Evolutionary conservation across 2,888 invertebrate genomes (phyloP), one percentile per base, ranked within the genome.

Genomic region (Epirrhoe tristata): DNA sequence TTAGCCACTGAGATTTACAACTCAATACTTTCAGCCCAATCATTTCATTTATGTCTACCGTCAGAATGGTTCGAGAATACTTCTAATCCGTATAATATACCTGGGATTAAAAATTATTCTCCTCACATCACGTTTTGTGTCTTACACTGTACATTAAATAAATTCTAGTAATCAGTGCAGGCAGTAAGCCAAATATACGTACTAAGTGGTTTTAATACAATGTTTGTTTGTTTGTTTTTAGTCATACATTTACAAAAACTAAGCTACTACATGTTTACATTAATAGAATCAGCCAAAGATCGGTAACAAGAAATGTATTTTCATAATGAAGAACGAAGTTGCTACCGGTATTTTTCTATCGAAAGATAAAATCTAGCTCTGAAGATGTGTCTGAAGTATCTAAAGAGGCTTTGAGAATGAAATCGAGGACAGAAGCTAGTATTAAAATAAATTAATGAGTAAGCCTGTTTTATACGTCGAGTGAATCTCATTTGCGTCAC

Each of bases 391-490:
- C n/a, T n/a, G n/a, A n/a, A 24, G 24, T 24, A 24, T 24, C 3
- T 24, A 2, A 3, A 6, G 36, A 5, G 48, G 10, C 14, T 48
- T 16, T 16, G 16, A 6, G 6, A 14, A 48, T 2, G 46, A 14
- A 52, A 12, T 51, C 39, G 16, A 17, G 6, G 32, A 43, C 57
- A 7, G 2, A 10, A 52, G 1, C 8, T 12, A 17, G 31, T 36
- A 76, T 75, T 79, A 76, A 48, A 59, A 79, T 78, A 83, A 81
- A 81, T 81, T 80, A 83, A 81, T 82, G 77, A 79, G 71, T 75
- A 74, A 80, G 77, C 61, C 73, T 72, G 69, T 65, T 74, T 74
- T 72, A 75, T 75, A 66, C 52, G 68, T 60, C 67, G 61, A 71
- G 67, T 68, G 74, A 71, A 60, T 66, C 52, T 52, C 59, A 70